phyloP scores from a whole-genome alignment of 2,797 vertebrate species.

The Euthynnus affinis region DNA sequence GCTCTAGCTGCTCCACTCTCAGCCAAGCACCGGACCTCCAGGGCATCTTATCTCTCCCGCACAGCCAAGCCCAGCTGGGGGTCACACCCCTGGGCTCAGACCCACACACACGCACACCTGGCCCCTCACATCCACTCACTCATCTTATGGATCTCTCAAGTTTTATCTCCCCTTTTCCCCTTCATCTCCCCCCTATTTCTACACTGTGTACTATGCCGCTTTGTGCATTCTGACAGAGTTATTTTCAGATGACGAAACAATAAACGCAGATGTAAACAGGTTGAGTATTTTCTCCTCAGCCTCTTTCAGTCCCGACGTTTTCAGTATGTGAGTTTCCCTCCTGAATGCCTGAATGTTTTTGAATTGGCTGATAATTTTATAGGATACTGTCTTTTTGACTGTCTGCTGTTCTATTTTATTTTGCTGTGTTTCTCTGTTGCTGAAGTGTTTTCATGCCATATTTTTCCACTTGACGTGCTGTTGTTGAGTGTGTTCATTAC shows the following conservation, averaged over 20 bases:
- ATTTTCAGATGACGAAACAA: slow-evolving; percentile 20
- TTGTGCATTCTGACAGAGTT: slow-evolving; percentile 11
- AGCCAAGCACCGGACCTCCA: slow-evolving; percentile 80
- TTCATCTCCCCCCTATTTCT: slow-evolving; percentile 45
- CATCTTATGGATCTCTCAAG: slow-evolving; percentile 55
- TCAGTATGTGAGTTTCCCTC: slow-evolving; percentile 38
- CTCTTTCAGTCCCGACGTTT: slow-evolving; percentile 43
- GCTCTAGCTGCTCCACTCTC: slow-evolving; percentile 82
- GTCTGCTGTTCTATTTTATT: slow-evolving; percentile 25
- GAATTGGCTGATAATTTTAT: slow-evolving; percentile 7
- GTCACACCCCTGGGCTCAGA: slow-evolving; percentile 80
- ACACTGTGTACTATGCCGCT: slow-evolving; percentile 29
- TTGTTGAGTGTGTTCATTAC: slow-evolving; percentile 48
- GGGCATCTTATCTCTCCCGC: slow-evolving; percentile 76
- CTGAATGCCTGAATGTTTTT: slow-evolving; percentile 26
- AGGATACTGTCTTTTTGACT: slow-evolving; percentile 30
- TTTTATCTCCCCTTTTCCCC: slow-evolving; percentile 59
- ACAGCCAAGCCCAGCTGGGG: slow-evolving; percentile 77
- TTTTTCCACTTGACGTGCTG: slow-evolving; percentile 50
- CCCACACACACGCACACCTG: slow-evolving; percentile 74
- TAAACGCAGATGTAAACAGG: slow-evolving; percentile 54
- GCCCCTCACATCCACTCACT: slow-evolving; percentile 67
- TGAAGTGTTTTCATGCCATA: slow-evolving; percentile 25
- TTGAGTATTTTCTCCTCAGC: slow-evolving; percentile 76
- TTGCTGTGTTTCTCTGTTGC: slow-evolving; percentile 44